Evolutionary conservation across 1,140 invertebrate species (phyloP).

Genomic region (Plodia interpunctella): DNA sequence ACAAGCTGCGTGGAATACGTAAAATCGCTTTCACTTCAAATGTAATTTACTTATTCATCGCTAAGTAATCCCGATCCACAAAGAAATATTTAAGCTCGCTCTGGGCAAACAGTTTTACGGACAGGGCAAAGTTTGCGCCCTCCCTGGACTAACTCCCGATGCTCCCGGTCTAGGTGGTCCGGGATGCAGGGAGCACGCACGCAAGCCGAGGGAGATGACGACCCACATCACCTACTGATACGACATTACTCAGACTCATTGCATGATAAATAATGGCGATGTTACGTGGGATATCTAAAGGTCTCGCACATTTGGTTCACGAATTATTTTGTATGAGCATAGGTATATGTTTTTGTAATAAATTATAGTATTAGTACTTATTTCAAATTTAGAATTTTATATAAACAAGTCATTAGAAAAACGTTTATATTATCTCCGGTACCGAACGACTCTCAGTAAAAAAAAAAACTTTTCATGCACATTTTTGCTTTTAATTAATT

Average conservation of each 20-base stretch:
- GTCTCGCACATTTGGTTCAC: background rate
- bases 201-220: background rate
- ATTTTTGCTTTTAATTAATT: too few relatives aligned
- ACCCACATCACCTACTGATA: slow-evolving; percentile 20
- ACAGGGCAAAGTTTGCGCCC: slow-evolving; percentile 42
- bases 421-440: too few relatives aligned
- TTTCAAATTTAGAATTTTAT: too few relatives aligned
- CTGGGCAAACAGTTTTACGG: slow-evolving; percentile 39
- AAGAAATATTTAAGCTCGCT: slow-evolving; percentile 37
- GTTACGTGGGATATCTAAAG: background rate
- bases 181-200: slow-evolving; percentile 9
- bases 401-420: too few relatives aligned
- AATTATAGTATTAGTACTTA: too few relatives aligned
- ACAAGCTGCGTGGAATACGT: slow-evolving; percentile 18
- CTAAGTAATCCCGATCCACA: slow-evolving; percentile 33
- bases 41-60: slow-evolving; percentile 45
- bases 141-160: slow-evolving; percentile 29
- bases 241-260: slow-evolving; percentile 8
- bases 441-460: too few relatives aligned
- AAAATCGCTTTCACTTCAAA: slow-evolving; percentile 33
- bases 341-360: too few relatives aligned
- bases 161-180: slow-evolving; percentile 1
- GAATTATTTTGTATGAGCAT: too few relatives aligned
- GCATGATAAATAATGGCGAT: slow-evolving; percentile 2
- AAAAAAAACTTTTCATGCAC: too few relatives aligned